Conservation (phyloP, 1,140 invertebrate genomes). For the Lamellibrachia luymesi region DNA sequence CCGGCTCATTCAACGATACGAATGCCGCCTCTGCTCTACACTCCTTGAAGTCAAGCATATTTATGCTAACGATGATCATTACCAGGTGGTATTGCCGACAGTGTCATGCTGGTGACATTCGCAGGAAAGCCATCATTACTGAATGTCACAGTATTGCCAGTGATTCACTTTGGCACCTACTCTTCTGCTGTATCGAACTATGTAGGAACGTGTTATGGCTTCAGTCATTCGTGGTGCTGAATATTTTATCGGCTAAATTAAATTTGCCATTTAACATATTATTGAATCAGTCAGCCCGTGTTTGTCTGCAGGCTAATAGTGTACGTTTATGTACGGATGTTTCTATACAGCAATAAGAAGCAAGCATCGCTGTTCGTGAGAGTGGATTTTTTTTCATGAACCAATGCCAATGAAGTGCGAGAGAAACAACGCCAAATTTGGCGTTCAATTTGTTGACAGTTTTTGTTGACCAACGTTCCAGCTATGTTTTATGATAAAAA, state of each 20-base stretch:
- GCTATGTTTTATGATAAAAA: no score
- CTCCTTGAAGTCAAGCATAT: background rate
- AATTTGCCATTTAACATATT: background rate
- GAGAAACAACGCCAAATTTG: no score
- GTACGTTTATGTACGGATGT: no score
- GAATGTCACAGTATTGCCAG: background rate
- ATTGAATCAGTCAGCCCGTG: no score
- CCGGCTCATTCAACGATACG: no score
- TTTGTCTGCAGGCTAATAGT: no score
- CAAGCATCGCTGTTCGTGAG: no score
- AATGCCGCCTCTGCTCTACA: background rate
- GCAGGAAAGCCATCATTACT: background rate
- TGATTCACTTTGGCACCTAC: background rate
- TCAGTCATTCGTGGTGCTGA: background rate
- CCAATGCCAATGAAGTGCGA: no score
- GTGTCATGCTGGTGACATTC: background rate
- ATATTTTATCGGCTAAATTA: background rate
- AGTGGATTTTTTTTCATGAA: no score
- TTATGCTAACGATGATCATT: background rate
- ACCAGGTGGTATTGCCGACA: background rate
- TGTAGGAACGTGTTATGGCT: background rate
- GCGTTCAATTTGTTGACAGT: no score
- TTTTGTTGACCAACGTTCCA: no score
- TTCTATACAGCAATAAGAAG: no score
- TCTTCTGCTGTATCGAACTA: background rate